These are phyloP conservation scores for Percopsis transmontana DNA, from an alignment of 2,113 vertebrate genomes.

Conservation along the genomic window DNA sequence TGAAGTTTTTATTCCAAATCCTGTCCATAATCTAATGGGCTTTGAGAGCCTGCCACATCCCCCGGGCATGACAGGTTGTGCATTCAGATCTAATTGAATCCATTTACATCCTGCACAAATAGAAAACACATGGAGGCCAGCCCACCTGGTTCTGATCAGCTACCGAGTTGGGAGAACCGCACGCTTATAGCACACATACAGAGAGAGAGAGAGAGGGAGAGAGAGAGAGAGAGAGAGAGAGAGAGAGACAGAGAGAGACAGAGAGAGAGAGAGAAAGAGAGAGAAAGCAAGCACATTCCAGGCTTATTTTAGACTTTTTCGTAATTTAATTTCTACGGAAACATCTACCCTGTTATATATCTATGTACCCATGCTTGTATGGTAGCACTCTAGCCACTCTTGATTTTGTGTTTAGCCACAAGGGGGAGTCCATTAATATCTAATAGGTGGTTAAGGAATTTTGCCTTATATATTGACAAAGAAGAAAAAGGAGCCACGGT, in stretches of 20 bases:
- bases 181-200: conserved; percentile 43
- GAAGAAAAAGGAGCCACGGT: neutral
- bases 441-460: conserved; percentile 10
- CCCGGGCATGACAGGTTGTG: conserved; percentile 76
- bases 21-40: conserved; percentile 73
- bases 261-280: conserved; percentile 19
- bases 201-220: neutral
- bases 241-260: neutral
- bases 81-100: conserved; percentile 81
- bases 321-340: conserved; percentile 45
- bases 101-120: conserved; percentile 79
- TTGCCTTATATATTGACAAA: neutral
- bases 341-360: conserved; percentile 23
- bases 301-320: conserved; percentile 54
- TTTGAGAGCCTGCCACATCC: conserved; percentile 75
- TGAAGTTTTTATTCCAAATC: conserved; percentile 74
- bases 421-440: conserved; percentile 64
- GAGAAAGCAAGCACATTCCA: conserved; percentile 39
- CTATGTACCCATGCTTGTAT: conserved; percentile 29
- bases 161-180: conserved; percentile 72
- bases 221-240: conserved; percentile 17
- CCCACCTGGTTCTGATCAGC: conserved; percentile 80
- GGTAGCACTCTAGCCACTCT: conserved; percentile 14
- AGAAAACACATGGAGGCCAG: conserved; percentile 77
- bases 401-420: conserved; percentile 53